Conservation (phyloP, 2,113 vertebrate species). For the Nothocercus nigrocapillus region DNA sequence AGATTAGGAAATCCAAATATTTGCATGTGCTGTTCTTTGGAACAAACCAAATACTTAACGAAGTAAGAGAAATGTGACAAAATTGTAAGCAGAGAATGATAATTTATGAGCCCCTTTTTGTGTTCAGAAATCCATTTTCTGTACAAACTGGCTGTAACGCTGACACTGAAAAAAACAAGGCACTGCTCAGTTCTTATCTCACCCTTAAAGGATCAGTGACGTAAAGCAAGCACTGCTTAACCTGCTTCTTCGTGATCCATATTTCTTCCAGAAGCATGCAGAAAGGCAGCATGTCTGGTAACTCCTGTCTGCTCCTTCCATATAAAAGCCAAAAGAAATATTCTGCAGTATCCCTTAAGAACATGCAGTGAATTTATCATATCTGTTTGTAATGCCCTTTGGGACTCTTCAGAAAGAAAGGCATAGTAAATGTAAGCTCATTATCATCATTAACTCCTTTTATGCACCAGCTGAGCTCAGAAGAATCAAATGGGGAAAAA, state of each 20-base stretch:
- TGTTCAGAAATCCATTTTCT: constrained; percentile 30
- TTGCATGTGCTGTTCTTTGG: not conserved
- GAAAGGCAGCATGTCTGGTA: not conserved
- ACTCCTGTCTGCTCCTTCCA: not conserved
- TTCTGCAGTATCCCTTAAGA: constrained; percentile 26
- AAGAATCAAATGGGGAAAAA: constrained; percentile 32
- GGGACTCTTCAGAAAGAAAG: constrained; percentile 66
- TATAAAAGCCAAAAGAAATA: constrained; percentile 16
- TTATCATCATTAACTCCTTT: constrained; percentile 74
- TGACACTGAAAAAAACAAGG: not conserved
- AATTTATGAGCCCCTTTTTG: constrained; percentile 20
- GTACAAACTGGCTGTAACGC: not conserved
- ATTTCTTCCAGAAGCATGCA: constrained; percentile 46
- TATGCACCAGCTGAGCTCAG: constrained; percentile 70
- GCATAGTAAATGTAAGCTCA: constrained; percentile 57
- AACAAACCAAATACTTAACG: constrained; percentile 6
- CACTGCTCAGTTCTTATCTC: not conserved
- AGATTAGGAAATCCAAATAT: not conserved
- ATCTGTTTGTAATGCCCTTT: constrained; percentile 52
- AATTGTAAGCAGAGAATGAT: constrained; percentile 16
- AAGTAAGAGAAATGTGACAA: constrained; percentile 9
- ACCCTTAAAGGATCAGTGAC: constrained; percentile 10
- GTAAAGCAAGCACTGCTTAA: constrained; percentile 48
- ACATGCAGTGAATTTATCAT: constrained; percentile 45
- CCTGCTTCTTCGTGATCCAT: constrained; percentile 18